Percentiles rank a stretch among this genome's conserved stretches.
Conservation (phyloP, 2,797 vertebrate species). For the Oceanodroma leucorhoa region DNA sequence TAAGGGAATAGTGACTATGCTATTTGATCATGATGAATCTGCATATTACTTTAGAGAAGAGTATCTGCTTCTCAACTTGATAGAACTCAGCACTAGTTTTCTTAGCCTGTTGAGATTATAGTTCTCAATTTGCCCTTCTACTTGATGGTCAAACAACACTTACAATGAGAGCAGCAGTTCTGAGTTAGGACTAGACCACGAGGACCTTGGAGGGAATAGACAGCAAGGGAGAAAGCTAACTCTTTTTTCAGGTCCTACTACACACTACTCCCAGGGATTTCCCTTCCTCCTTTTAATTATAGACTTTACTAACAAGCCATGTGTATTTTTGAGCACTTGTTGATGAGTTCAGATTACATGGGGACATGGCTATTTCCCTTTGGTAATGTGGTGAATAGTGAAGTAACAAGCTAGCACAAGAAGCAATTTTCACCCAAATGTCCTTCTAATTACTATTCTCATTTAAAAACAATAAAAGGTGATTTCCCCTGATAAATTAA, state of each 20-base stretch:
- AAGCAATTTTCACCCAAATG: conserved; percentile 42
- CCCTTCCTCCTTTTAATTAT: neutral
- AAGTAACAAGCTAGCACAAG: conserved; percentile 9
- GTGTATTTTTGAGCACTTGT: conserved; percentile 23
- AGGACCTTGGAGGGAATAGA: neutral
- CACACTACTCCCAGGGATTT: neutral
- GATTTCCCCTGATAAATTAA: conserved; percentile 55
- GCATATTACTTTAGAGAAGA: neutral
- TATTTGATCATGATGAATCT: neutral
- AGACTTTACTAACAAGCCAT: neutral
- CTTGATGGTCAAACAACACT: neutral
- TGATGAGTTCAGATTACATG: conserved; percentile 18
- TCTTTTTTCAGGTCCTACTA: neutral
- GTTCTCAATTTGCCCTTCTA: neutral
- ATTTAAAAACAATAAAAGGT: conserved; percentile 64
- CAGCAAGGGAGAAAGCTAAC: neutral
- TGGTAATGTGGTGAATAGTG: neutral
- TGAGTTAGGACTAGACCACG: neutral
- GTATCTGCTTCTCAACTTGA: neutral
- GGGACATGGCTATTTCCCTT: neutral
- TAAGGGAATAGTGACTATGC: neutral
- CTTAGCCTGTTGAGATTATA: neutral
- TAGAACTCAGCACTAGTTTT: neutral
- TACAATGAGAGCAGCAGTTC: neutral
- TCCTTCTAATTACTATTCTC: conserved; percentile 57